A percentile compares a stretch with the other conserved stretches of the same genome.
These are phyloP conservation scores for Dendrolimus pini DNA, from an alignment of 2,888 invertebrate species.

Conservation along the genomic window DNA sequence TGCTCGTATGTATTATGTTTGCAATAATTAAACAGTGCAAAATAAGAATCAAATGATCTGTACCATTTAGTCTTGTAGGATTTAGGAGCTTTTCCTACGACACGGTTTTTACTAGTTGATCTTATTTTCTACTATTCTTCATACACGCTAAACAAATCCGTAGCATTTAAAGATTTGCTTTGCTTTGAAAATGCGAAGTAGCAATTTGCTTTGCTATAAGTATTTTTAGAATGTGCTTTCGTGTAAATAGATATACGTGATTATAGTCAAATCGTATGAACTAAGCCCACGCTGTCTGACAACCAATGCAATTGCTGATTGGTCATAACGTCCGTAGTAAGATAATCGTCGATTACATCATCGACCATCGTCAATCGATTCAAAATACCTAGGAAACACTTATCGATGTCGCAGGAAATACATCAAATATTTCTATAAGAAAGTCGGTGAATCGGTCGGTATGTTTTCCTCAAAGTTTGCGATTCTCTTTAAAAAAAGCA, in stretches of 20 bases:
- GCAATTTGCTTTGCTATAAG: no score
- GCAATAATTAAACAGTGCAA: no score
- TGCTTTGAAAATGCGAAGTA: no score
- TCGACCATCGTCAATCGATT: not conserved
- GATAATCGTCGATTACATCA: slow-evolving; percentile 7
- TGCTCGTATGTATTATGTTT: no score
- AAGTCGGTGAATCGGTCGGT: not conserved
- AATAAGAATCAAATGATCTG: no score
- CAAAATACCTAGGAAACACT: not conserved
- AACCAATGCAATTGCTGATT: slow-evolving; percentile 17
- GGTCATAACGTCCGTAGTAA: slow-evolving; percentile 1
- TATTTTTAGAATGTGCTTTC: no score
- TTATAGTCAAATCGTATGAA: not conserved
- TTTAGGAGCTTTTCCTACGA: no score
- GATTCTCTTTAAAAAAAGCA: not conserved
- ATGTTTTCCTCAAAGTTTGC: not conserved
- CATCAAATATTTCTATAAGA: not conserved
- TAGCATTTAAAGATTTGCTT: no score
- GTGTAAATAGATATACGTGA: not conserved
- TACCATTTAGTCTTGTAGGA: no score
- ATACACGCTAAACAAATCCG: no score
- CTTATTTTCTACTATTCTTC: no score
- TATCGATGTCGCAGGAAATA: slow-evolving; percentile 10
- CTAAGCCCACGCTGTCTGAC: slow-evolving; percentile 25
- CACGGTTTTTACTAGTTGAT: no score